Conservation (phyloP, 2,113 vertebrate species). For the Spheniscus mendiculus region DNA sequence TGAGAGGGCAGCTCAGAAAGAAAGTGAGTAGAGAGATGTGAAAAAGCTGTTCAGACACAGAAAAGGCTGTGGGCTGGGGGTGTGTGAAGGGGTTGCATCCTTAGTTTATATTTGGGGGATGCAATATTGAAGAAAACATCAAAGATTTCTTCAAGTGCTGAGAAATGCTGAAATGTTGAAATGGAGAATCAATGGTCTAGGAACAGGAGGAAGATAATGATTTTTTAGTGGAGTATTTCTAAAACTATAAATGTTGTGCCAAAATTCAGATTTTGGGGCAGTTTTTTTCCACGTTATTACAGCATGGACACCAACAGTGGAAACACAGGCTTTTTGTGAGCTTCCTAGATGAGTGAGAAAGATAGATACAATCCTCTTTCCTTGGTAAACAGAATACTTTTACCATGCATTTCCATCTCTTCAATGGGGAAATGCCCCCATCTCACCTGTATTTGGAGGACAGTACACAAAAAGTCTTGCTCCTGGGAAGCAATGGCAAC, state of each 20-base stretch:
- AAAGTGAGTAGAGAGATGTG: not conserved
- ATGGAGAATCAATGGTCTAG: not conserved
- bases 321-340: not conserved
- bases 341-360: not conserved
- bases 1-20: not conserved
- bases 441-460: not conserved
- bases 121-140: not conserved
- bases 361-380: not conserved
- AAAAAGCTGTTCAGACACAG: not conserved
- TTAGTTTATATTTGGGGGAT: not conserved
- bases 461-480: not conserved
- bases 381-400: not conserved
- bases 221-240: not conserved
- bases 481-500: not conserved
- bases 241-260: not conserved
- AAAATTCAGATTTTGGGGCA: not conserved
- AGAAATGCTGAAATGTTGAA: not conserved
- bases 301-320: not conserved
- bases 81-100: not conserved
- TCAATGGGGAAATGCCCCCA: not conserved
- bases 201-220: not conserved
- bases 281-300: not conserved
- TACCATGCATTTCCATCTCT: not conserved
- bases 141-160: not conserved
- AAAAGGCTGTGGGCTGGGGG: not conserved